Base-by-base conservation (phyloP, 1,140 invertebrate species). In the Lordiphosa mommai region DNA sequence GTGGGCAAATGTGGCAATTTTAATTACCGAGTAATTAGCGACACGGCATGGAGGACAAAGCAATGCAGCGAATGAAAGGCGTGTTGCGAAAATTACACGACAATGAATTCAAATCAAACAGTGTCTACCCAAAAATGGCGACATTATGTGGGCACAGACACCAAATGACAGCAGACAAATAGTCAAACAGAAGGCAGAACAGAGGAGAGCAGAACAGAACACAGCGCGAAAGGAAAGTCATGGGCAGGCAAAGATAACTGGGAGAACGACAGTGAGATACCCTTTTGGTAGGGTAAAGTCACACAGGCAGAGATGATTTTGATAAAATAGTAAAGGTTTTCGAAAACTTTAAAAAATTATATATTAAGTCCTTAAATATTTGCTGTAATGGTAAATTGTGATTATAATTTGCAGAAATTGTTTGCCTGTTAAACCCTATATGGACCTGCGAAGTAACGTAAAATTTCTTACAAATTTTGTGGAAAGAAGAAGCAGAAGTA, bases 11-110 rank as follows among this genome's bases (percentile, higher is more conserved):
- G 77, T 72, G 57, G 63, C 53, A 57, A 84, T 84, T 84, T 84
- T 84, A 84, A 84, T 84, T 84, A 84, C 77, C 61, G 73, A 71
- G 80, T 79, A 84, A 84, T 84, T 84, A 84, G 79, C 72, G 76
- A 73, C 79, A 85, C 64, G 79, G 51, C 69, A 58, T 47, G 58
- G 48, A 53, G 53, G 41, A 27, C 27, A 16, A 29, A 51, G 7
- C 29, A 41, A 23, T 40, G 33, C 10, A 5, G 30, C 6, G 8
- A 20, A 34, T 32, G 51, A 58, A 61, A 55, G 61, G 53, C 57
- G 76, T 50, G 50, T 58, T 59, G 55, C 33, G 44, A 59, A 77
- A 85, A 84, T 73, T 59, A 58, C 60, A 69, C 64, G 77, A 84
- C 80, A 84, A 70, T 84, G 69, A 73, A 84, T 80, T 79, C 55